Percentiles rank a stretch among this genome's conserved stretches.
Evolutionary conservation across 2,888 invertebrate species (phyloP).

Genomic region (Papilio gigon): DNA sequence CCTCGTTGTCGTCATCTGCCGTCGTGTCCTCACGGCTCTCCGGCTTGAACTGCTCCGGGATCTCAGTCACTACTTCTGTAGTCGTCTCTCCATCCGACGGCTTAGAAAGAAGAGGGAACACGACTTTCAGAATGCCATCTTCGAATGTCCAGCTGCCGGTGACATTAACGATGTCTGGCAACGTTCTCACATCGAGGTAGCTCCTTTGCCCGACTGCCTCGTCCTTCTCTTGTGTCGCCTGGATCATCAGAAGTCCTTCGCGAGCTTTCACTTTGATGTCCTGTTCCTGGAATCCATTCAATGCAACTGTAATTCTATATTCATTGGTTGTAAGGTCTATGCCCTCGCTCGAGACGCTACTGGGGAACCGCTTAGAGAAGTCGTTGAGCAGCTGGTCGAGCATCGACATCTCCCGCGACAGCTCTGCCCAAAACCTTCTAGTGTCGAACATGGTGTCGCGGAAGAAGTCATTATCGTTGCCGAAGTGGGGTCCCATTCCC

Average conservation of each 20-base stretch:
- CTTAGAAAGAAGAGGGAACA: constrained; percentile 55
- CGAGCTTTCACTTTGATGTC: constrained; percentile 71
- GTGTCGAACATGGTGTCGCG: constrained; percentile 62
- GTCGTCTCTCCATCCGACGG: constrained; percentile 44
- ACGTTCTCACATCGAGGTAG: constrained; percentile 60
- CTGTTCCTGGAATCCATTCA: constrained; percentile 63
- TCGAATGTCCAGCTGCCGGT: constrained; percentile 66
- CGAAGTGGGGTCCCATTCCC: constrained; percentile 35
- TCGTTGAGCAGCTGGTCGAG: constrained; percentile 59
- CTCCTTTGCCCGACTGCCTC: constrained; percentile 49
- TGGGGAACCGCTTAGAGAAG: constrained; percentile 59
- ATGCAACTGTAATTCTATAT: constrained; percentile 60
- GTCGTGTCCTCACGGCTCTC: constrained; percentile 63
- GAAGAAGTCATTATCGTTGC: constrained; percentile 44
- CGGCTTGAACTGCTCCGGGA: constrained; percentile 44
- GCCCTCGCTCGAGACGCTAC: constrained; percentile 49
- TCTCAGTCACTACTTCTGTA: constrained; percentile 41
- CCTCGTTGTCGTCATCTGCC: constrained; percentile 43
- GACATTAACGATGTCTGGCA: constrained; percentile 59
- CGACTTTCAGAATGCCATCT: constrained; percentile 57
- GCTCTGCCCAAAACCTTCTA: constrained; percentile 59
- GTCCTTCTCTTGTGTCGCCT: constrained; percentile 57
- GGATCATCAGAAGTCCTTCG: constrained; percentile 66
- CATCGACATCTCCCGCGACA: constrained; percentile 57
- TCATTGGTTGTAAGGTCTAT: constrained; percentile 56